Base-by-base conservation (phyloP, 1,140 invertebrate species). In the Lepidurus arcticus region DNA sequence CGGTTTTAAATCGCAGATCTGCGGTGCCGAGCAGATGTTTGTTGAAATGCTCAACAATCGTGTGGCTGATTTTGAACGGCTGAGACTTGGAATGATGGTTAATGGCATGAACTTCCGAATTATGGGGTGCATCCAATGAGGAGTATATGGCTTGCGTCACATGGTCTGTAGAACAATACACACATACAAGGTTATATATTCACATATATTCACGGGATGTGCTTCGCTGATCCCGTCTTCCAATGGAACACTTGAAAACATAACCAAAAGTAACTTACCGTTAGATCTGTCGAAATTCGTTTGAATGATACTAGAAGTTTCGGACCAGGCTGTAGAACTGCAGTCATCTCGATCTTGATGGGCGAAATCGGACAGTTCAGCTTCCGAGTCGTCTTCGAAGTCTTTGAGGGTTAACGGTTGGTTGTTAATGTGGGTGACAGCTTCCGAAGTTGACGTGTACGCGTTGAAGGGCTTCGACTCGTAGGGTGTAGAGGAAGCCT, bases 21-120 rank as follows among this genome's bases (percentile, higher is more conserved):
- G 53, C 8, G 13, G n/a, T 21, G 0, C 53, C 53, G 53, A 65
- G 5, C 53, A 65, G 13, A 4, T 16, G 53, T 21, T 21, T 65
- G 53, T 65, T 65, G 53, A 65, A 65, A 65, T 65, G 53, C 53
- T 65, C 53, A 16, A 16, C 53, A 21, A 65, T 65, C 16, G n/a
- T 65, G 13, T 65, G 53, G 13, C 53, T 65, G 13, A 65, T 65
- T 65, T 65, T 65, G 13, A 65, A 65, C 16, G 53, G 53, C 13
- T 65, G 53, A 65, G 21, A 65, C 6, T 65, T 21, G 21, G 53
- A 13, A 7, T 13, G 53, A 7, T 65, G 53, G 5, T 13, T 21
- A 47, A 47, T 16, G 16, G 53, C 16, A 21, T 65, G 0, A 16
- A 21, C 8, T n/a, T 65, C 53, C 16, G 16, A n/a, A 21, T 65